Evolutionary conservation across 2,113 vertebrate genomes (phyloP), one percentile per base, ranked within the genome.

Genomic region (Orycteropus afer): DNA sequence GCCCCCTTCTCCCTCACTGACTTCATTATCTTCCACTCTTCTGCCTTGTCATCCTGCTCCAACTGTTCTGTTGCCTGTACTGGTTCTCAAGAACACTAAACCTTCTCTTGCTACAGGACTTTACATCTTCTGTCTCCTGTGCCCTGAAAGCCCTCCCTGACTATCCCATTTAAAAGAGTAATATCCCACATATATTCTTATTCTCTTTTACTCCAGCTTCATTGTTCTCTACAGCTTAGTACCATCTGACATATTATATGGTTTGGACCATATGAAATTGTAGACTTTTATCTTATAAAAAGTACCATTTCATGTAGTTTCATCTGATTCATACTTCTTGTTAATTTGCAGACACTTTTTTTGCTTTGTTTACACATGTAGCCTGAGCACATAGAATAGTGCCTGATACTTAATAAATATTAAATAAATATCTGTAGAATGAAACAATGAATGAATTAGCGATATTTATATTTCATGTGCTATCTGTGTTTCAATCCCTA

Each of bases 291-390:
- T 65, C 53, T 18, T 42, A 37, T 20, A 65, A 49, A 79, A 76
- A 84, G 10, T 80, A 20, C 87, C 51, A 47, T 88, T 55, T 5
- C 63, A 47, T 63, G 82, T 63, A 57, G 25, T 89, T 92, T 69
- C 67, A 74, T 20, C 59, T 73, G 53, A 51, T 91, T 91, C 23
- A 15, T 86, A 34, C 49, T 86, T 93, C 37, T 76, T 76, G 27
- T 93, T 78, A 49, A 74, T 93, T 91, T 89, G 81, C 89, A 94
- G 71, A 93, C 1, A 57, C 20, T 69, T 95, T 76, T 78, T 57
- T 49, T 83, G 61, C 90, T 92, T 86, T 86, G 55, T 82, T 91
- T 22, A 89, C 4, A 91, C 34, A 84, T 77, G 22, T 63, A 82
- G 20, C 11, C 13, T 37, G 25, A 59, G 42, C 32, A 94, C 57